A percentile compares a stretch with the other conserved stretches of the same genome.
Conservation (phyloP, 1,140 invertebrate species). For the Xylocopa sonorina region DNA sequence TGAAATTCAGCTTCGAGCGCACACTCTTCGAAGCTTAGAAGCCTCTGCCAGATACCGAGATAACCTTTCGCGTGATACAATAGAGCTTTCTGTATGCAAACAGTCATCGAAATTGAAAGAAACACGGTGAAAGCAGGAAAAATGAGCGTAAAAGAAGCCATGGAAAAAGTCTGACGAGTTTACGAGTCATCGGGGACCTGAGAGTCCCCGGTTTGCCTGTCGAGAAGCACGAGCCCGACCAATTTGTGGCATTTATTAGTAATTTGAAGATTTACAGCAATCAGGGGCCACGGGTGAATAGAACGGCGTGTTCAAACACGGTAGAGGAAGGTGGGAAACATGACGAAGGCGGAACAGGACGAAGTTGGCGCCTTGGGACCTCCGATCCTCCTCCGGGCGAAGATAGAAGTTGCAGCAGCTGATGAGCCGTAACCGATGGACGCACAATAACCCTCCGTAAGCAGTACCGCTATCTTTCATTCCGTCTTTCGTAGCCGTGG, state of each 20-base stretch:
- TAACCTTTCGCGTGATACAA: too few relatives aligned
- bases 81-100: too few relatives aligned
- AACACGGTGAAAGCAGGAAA: too few relatives aligned
- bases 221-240: conserved; percentile 46
- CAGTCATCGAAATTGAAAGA: too few relatives aligned
- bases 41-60: background rate
- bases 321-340: conserved; percentile 42
- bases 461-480: conserved; percentile 78
- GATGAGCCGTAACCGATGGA: conserved; percentile 79
- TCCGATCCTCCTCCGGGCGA: conserved; percentile 46
- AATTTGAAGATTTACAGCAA: conserved; percentile 72
- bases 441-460: conserved; percentile 78
- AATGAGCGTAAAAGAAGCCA: too few relatives aligned
- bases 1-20: background rate
- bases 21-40: background rate
- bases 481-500: conserved; percentile 54
- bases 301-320: conserved; percentile 19
- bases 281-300: conserved; percentile 21
- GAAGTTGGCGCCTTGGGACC: conserved; percentile 70
- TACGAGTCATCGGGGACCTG: conserved; percentile 63
- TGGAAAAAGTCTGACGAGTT: background rate
- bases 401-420: conserved; percentile 71
- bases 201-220: conserved; percentile 40
- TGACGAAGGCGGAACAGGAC: conserved; percentile 68
- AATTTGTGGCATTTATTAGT: conserved; percentile 76